These are phyloP conservation scores for Oreochromis tanganicae DNA, from an alignment of 2,113 vertebrate genomes.

Conservation along the genomic window DNA sequence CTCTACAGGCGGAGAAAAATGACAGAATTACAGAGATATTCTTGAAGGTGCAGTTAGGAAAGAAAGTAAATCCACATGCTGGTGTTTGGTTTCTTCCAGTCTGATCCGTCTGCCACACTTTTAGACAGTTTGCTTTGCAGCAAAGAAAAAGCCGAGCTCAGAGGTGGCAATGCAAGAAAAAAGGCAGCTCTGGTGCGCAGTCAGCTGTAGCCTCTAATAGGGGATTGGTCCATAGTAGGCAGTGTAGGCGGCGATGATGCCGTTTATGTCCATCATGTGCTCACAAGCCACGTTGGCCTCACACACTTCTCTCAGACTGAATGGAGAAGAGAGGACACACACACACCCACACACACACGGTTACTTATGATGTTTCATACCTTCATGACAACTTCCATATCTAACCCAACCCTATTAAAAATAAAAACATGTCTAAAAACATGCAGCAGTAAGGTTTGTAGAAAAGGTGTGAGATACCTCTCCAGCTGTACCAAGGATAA, in stretches of 20 bases:
- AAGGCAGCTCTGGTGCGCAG: background rate
- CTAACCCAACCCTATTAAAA: background rate
- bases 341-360: background rate
- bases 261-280: slow-evolving; percentile 68
- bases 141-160: background rate
- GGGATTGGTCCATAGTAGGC: slow-evolving; percentile 73
- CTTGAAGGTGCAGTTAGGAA: background rate
- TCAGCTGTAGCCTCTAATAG: slow-evolving; percentile 21
- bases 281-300: slow-evolving; percentile 74
- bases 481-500: slow-evolving; percentile 55
- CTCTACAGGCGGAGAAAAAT: slow-evolving; percentile 7
- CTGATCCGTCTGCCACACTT: background rate
- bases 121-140: background rate
- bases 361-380: background rate
- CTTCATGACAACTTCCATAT: background rate
- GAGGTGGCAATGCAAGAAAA: background rate
- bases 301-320: slow-evolving; percentile 74
- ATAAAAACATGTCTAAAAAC: background rate
- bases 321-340: background rate
- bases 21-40: background rate
- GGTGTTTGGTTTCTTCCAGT: background rate
- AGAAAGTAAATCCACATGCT: background rate
- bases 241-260: slow-evolving; percentile 76
- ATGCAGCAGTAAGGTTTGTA: background rate
- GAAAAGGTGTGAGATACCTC: slow-evolving; percentile 30